These are phyloP conservation scores for Cyanoramphus novaezelandiae DNA, from an alignment of 2,113 vertebrate species.

Conservation along the genomic window DNA sequence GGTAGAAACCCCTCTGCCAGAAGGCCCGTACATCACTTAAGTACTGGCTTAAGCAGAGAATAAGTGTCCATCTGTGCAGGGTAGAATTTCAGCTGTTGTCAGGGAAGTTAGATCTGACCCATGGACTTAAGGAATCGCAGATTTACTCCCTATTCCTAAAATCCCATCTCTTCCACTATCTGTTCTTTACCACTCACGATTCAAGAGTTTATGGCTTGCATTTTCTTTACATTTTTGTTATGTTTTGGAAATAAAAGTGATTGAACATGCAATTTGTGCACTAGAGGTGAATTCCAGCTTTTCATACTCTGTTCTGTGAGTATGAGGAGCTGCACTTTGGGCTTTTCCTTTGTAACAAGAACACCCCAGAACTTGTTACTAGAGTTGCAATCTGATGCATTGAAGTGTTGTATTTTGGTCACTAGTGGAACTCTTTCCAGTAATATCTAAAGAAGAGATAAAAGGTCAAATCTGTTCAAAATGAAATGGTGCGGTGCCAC, in stretches of 20 bases:
- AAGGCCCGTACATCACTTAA: slow-evolving; percentile 28
- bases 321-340: not conserved
- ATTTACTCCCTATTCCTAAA: not conserved
- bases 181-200: not conserved
- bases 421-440: not conserved
- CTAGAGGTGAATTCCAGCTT: not conserved
- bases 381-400: not conserved
- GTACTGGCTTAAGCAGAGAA: slow-evolving; percentile 25
- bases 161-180: not conserved
- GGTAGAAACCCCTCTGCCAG: slow-evolving; percentile 33
- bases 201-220: not conserved
- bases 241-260: not conserved
- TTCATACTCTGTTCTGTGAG: not conserved
- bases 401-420: not conserved
- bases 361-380: not conserved
- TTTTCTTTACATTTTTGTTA: not conserved
- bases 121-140: not conserved
- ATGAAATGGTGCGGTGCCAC: not conserved
- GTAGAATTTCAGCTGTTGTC: slow-evolving; percentile 46
- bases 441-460: not conserved
- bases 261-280: not conserved
- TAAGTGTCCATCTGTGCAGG: slow-evolving; percentile 44
- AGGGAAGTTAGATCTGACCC: slow-evolving; percentile 7
- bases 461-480: not conserved
- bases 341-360: not conserved